Base-by-base conservation (phyloP, 2,797 vertebrate species). In the Sciurus vulgaris region DNA sequence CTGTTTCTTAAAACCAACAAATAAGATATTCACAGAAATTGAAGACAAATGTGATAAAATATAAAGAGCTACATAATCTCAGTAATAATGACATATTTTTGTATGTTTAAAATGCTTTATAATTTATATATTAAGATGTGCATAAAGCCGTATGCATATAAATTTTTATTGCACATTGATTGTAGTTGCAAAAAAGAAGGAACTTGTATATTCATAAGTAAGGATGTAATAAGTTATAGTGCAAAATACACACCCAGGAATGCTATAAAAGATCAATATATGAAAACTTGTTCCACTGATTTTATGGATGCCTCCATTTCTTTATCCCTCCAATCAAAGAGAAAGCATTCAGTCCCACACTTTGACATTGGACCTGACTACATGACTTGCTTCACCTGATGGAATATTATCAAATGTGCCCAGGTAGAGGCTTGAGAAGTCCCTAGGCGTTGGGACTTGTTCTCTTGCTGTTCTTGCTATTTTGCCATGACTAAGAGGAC, bases 91-190 rank as follows among this genome's bases (percentile, higher is more conserved):
- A 78, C 7, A 59, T 56, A 88, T 83, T 84, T 89, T 83, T 82
- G 26, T 82, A 65, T 65, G 35, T 56, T 65, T 88, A 91, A 84
- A 88, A 56, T 77, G 22, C 56, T 88, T 69, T 11, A 44, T 72
- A 83, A 54, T 73, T 56, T 54, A 70, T 69, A 59, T 89, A 72
- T 74, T 56, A 51, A 63, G 51, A 35, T 56, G 11, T 65, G 22
- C 22, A 85, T 91, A 81, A 81, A 78, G 20, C 4, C 63, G 3
- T 33, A 47, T 28, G 22, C 61, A 65, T 35, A 28, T 18, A 63
- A 28, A 54, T 73, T 92, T 87, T 94, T 85, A 54, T 73, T 77
- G 70, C 47, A 82, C 22, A 82, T 72, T 90, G 65, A 59, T 35
- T 47, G 2, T 78, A 69, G 61, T 44, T 79, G 6, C 12, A 74